Conservation (phyloP, 2,113 vertebrate species). For the Alces alces region DNA sequence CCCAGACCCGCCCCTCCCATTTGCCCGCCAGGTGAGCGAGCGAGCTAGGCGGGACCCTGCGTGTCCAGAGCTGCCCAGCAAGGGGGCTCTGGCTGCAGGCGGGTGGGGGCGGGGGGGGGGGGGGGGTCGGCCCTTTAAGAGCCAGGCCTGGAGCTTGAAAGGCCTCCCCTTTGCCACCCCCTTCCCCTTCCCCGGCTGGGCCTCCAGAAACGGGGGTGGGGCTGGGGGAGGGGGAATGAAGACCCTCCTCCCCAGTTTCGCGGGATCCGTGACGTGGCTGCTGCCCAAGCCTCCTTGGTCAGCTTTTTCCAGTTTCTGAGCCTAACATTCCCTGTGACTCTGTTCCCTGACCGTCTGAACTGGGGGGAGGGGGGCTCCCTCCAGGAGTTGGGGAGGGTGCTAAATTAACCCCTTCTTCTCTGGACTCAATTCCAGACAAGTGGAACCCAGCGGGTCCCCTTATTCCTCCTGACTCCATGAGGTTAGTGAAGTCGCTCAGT, state of each 20-base stretch:
- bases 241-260: conserved; percentile 47
- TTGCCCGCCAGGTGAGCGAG: conserved; percentile 63
- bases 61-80: conserved; percentile 56
- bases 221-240: not conserved
- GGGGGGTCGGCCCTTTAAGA: not conserved
- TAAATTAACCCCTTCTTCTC: conserved; percentile 49
- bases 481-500: no score
- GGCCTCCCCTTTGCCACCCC: conserved; percentile 25
- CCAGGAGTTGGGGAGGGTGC: not conserved
- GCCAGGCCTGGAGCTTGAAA: conserved; percentile 5
- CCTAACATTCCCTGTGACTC: conserved; percentile 29
- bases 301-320: conserved; percentile 62
- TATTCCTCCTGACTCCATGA: not conserved
- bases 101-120: not conserved
- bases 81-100: conserved; percentile 32
- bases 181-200: not conserved
- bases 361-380: not conserved
- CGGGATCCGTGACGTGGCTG: conserved; percentile 59
- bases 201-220: conserved; percentile 1
- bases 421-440: not conserved
- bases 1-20: conserved; percentile 30
- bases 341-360: not conserved
- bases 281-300: conserved; percentile 43
- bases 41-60: conserved; percentile 47
- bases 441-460: not conserved